Percentiles rank a stretch among this genome's conserved stretches.
phyloP scores from a whole-genome alignment of 2,113 vertebrate species.

The Gorsachius goisagi region DNA sequence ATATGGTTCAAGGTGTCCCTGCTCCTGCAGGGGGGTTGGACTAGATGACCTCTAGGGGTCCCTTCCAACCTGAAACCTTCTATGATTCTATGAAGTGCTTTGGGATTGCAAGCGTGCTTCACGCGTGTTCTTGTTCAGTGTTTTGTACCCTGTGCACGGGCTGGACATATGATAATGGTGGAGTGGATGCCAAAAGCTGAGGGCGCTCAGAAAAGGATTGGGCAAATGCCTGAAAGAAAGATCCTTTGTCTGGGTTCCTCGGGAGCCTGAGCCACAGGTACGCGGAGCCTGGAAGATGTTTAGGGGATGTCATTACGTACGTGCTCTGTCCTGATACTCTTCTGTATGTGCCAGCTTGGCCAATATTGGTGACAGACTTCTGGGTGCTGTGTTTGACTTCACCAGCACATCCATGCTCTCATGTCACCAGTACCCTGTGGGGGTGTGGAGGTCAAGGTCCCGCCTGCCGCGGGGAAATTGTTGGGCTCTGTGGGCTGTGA shows the following conservation, averaged over 20 bases:
- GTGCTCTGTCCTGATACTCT: fast-evolving
- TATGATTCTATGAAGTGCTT: too few species aligned
- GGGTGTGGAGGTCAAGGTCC: not conserved
- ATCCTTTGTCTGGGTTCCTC: not conserved
- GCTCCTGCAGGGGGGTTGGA: too few species aligned
- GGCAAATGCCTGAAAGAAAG: not conserved
- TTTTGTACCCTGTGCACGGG: not conserved
- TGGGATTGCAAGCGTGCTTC: not conserved
- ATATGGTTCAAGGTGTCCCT: too few species aligned
- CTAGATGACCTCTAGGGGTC: too few species aligned
- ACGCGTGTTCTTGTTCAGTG: not conserved
- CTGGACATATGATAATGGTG: fast-evolving
- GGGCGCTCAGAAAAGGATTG: not conserved
- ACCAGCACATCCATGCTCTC: not conserved
- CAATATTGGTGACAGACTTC: fast-evolving
- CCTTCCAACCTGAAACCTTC: too few species aligned
- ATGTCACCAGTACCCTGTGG: not conserved
- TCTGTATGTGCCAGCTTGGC: not conserved
- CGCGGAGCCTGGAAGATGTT: not conserved
- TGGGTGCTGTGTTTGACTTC: not conserved
- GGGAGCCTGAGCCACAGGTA: not conserved
- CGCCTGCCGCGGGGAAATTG: fast-evolving
- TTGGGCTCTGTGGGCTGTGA: not conserved
- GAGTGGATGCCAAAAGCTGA: too few species aligned
- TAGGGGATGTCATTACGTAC: not conserved